Conservation (phyloP, 2,797 vertebrate species). For the Acomys russatus region DNA sequence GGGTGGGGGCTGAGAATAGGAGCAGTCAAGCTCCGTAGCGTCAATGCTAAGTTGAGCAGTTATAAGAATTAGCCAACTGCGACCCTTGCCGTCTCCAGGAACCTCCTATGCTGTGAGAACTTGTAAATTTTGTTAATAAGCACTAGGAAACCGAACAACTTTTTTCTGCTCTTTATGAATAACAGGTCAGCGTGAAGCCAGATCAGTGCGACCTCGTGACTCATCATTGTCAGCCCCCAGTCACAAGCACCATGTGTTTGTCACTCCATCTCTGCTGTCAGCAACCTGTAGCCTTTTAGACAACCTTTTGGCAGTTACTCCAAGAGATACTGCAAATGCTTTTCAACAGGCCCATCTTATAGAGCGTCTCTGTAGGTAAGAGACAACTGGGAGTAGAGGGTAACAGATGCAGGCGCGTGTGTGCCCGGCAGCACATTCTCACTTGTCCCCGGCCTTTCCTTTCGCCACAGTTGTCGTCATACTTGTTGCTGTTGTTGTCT, state of each 20-base stretch:
- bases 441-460: neutral
- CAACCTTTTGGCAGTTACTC: constrained; percentile 93
- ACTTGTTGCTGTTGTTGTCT: neutral
- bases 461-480: neutral
- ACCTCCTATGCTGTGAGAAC: neutral
- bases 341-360: constrained; percentile 91
- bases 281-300: constrained; percentile 94
- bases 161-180: neutral
- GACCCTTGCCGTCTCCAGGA: neutral
- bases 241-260: constrained; percentile 88
- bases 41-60: neutral
- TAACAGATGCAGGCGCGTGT: neutral
- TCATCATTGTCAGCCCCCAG: constrained; percentile 85
- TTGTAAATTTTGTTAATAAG: neutral
- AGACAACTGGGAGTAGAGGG: neutral
- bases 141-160: neutral
- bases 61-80: neutral
- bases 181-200: constrained; percentile 93
- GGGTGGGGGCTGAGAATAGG: neutral
- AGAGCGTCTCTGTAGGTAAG: constrained; percentile 92
- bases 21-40: no score
- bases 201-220: constrained; percentile 89
- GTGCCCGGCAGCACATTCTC: neutral
- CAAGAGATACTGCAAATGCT: constrained; percentile 92
- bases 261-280: constrained; percentile 94